Conservation (phyloP, 2,888 invertebrate genomes). For the Dryococelus australis region DNA sequence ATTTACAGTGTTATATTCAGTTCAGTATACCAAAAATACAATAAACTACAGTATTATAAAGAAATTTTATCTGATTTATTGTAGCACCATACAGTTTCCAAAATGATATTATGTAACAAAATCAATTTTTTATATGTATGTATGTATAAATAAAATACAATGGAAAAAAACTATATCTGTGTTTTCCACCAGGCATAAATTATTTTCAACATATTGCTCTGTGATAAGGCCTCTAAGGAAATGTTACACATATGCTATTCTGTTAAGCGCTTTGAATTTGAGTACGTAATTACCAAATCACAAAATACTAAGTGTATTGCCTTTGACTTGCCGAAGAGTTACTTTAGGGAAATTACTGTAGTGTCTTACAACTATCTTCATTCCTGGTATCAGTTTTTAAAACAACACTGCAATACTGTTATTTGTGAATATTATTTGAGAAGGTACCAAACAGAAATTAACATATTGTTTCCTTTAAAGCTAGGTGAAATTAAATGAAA, state of each 20-base stretch:
- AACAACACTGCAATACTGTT: neutral
- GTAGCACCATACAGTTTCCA: too few relatives aligned
- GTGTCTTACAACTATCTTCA: neutral
- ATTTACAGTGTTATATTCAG: too few relatives aligned
- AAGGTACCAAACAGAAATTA: neutral
- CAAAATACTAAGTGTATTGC: neutral
- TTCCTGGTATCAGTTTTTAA: neutral
- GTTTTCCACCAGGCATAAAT: neutral
- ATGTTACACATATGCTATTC: neutral
- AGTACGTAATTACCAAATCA: neutral
- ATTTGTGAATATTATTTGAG: neutral
- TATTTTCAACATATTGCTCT: conserved; percentile 2
- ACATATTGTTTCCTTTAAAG: neutral
- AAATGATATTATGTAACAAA: too few relatives aligned
- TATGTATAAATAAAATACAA: neutral
- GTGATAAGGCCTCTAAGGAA: conserved; percentile 24
- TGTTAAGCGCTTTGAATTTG: neutral
- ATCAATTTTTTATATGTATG: too few relatives aligned
- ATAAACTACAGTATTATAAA: too few relatives aligned
- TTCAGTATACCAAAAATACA: too few relatives aligned
- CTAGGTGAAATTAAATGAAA: neutral
- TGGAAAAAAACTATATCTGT: neutral
- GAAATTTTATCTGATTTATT: too few relatives aligned
- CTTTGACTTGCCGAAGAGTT: neutral
- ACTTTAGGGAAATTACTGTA: neutral